Evolutionary conservation across 2,113 vertebrate genomes (phyloP).

Genomic region (Formicarius rufipectus): DNA sequence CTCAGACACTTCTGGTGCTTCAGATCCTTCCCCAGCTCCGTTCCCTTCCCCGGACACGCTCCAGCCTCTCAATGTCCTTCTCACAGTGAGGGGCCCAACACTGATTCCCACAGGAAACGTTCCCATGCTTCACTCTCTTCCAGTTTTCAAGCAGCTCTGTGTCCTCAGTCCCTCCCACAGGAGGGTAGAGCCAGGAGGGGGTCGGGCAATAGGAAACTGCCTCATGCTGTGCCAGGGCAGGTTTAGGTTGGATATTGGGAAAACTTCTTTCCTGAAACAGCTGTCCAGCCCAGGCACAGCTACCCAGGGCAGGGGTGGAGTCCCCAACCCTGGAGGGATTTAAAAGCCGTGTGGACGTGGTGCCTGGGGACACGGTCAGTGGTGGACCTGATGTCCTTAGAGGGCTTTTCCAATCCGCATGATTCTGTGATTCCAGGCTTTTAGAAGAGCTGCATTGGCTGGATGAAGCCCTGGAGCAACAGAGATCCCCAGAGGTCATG

Average conservation of each 20-base stretch:
- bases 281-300: background rate
- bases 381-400: background rate
- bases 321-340: too few relatives aligned
- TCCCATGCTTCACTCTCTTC: background rate
- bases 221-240: background rate
- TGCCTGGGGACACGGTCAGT: background rate
- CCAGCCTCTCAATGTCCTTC: background rate
- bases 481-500: background rate
- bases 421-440: background rate
- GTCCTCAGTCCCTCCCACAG: background rate
- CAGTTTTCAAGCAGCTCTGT: background rate
- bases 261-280: background rate
- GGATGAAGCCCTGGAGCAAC: accelerated
- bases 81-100: background rate
- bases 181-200: background rate
- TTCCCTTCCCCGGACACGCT: background rate
- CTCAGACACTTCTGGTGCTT: background rate
- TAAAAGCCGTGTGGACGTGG: background rate
- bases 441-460: background rate
- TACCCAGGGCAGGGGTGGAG: accelerated
- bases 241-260: accelerated
- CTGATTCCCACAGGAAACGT: background rate
- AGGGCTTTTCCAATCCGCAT: background rate
- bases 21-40: background rate
- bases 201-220: accelerated